These are phyloP conservation scores for Adelges cooleyi DNA, from an alignment of 1,140 invertebrate species.

Conservation along the genomic window DNA sequence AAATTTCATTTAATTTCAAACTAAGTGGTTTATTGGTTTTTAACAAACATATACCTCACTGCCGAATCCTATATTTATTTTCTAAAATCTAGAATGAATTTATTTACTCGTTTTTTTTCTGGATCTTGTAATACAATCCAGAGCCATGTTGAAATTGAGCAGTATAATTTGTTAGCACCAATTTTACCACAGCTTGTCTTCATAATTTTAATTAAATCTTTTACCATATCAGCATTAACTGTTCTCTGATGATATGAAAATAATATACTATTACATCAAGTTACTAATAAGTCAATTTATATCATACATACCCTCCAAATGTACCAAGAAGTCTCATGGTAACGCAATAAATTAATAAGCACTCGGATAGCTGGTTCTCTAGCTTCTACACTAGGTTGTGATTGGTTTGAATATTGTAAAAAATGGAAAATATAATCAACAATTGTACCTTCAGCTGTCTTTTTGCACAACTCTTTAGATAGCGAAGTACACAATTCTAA, in stretches of 20 bases:
- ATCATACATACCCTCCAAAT: conserved; percentile 33
- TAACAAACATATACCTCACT: no score
- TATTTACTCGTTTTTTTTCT: conserved; percentile 2
- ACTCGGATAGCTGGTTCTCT: conserved; percentile 41
- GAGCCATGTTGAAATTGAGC: conserved; percentile 8
- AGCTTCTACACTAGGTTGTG: conserved; percentile 43
- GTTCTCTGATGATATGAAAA: neutral
- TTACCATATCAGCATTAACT: neutral
- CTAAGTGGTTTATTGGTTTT: no score
- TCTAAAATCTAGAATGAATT: no score
- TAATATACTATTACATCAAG: neutral
- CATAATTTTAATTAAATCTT: conserved; percentile 18
- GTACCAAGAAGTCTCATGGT: conserved; percentile 32
- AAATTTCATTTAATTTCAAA: no score
- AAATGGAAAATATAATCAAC: conserved; percentile 39
- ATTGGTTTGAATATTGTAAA: conserved; percentile 43
- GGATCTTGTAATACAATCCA: conserved; percentile 15
- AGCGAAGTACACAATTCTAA: conserved; percentile 44
- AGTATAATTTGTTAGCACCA: conserved; percentile 1
- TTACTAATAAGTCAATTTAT: neutral
- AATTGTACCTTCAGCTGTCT: conserved; percentile 37
- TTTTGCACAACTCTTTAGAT: conserved; percentile 39
- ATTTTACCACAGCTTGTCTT: conserved; percentile 13
- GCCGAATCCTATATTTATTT: no score
- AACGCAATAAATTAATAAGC: conserved; percentile 44